Evolutionary conservation across 2,888 invertebrate genomes (phyloP).

Genomic region (Cheilosia soror): DNA sequence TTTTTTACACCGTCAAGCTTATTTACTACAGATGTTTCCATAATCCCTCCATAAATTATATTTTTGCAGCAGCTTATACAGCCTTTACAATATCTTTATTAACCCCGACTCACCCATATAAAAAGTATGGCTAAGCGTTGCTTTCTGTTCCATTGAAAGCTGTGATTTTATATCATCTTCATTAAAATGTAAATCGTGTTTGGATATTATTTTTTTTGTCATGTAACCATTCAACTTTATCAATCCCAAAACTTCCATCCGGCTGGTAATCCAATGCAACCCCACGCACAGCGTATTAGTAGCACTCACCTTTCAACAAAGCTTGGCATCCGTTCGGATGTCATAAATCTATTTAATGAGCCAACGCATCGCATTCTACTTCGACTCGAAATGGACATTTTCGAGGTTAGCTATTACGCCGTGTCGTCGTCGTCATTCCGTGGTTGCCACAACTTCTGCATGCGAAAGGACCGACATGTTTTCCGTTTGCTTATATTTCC

Average conservation of each 20-base stretch:
- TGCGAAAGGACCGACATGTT: conserved; percentile 45
- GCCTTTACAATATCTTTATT: too few relatives aligned
- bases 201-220: too few relatives aligned
- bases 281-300: conserved; percentile 44
- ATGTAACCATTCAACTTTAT: too few relatives aligned
- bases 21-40: too few relatives aligned
- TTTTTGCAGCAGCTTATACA: too few relatives aligned
- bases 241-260: conserved; percentile 21
- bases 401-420: conserved; percentile 14
- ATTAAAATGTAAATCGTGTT: too few relatives aligned
- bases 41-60: too few relatives aligned
- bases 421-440: background rate
- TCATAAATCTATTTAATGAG: conserved; percentile 70
- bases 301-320: conserved; percentile 55
- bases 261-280: conserved; percentile 30
- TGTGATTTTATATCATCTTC: too few relatives aligned
- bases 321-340: conserved; percentile 63
- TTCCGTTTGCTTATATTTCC: conserved; percentile 72
- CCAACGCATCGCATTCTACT: conserved; percentile 59
- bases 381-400: conserved; percentile 48
- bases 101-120: too few relatives aligned
- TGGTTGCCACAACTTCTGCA: conserved; percentile 21
- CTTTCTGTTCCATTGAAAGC: too few relatives aligned
- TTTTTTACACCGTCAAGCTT: too few relatives aligned
- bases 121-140: too few relatives aligned